phyloP scores from a whole-genome alignment of 2,888 invertebrate species.

The Cinara cedri region DNA sequence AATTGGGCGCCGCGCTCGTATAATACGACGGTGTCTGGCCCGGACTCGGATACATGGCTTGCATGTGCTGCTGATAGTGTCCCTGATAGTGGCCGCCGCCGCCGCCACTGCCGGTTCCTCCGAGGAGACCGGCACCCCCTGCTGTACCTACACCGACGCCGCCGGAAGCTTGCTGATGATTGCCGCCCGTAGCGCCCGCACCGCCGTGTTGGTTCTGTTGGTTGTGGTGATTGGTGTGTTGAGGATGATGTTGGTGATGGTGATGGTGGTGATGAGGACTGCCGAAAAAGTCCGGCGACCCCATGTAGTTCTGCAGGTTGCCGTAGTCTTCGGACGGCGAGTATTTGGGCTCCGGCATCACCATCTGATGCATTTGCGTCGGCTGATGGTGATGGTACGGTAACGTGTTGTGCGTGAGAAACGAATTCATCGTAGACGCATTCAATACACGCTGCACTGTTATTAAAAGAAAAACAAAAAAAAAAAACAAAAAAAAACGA shows the following conservation, averaged over 20 bases:
- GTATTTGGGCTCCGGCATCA: slow-evolving; percentile 63
- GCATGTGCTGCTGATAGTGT: slow-evolving; percentile 59
- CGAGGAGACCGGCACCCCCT: slow-evolving; percentile 67
- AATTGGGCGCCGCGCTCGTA: slow-evolving; percentile 37
- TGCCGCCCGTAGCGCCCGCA: slow-evolving; percentile 63
- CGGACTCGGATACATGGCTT: slow-evolving; percentile 51
- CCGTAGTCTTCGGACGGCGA: slow-evolving; percentile 53
- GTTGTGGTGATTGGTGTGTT: slow-evolving; percentile 64
- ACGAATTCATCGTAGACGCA: slow-evolving; percentile 46
- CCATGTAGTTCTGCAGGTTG: slow-evolving; percentile 56
- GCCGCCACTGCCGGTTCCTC: slow-evolving; percentile 66
- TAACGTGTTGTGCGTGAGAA: slow-evolving; percentile 47
- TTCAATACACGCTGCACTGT: neutral
- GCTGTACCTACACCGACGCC: neutral
- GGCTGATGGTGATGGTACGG: slow-evolving; percentile 52
- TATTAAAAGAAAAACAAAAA: too few relatives aligned
- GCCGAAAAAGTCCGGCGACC: slow-evolving; percentile 64
- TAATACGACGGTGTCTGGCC: slow-evolving; percentile 54
- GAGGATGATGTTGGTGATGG: slow-evolving; percentile 59
- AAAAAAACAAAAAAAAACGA: neutral
- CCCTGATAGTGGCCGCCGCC: slow-evolving; percentile 63
- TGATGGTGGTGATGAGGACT: slow-evolving; percentile 61
- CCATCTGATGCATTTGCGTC: slow-evolving; percentile 54
- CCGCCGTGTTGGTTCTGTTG: slow-evolving; percentile 26
- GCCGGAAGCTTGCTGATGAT: neutral